A percentile compares a stretch with the other conserved stretches of the same genome.
These are phyloP conservation scores for Sarcoramphus papa DNA, from an alignment of 2,797 vertebrate genomes.

Conservation along the genomic window DNA sequence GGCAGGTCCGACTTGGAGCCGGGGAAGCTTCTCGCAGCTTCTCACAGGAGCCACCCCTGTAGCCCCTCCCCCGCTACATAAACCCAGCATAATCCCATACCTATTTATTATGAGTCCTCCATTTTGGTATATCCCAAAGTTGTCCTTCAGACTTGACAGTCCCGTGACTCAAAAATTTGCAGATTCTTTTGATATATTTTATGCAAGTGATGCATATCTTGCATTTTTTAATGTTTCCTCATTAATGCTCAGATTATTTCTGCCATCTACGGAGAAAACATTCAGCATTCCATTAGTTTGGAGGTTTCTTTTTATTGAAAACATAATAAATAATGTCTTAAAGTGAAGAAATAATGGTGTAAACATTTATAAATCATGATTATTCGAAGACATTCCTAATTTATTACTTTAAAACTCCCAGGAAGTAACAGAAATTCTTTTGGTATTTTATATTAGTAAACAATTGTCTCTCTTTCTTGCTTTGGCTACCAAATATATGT, in stretches of 20 bases:
- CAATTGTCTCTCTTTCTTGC: neutral
- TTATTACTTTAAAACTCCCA: neutral
- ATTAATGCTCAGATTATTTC: neutral
- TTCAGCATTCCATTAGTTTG: neutral
- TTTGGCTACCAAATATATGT: neutral
- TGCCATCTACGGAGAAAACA: neutral
- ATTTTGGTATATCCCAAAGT: neutral
- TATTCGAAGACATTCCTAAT: neutral
- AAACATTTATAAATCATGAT: neutral
- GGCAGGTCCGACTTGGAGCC: no score
- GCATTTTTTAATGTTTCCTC: neutral
- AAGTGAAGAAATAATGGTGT: neutral
- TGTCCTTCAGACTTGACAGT: neutral
- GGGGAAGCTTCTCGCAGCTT: no score
- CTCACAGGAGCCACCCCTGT: no score
- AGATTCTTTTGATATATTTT: neutral
- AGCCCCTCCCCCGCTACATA: no score
- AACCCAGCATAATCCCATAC: neutral
- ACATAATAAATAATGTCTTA: neutral
- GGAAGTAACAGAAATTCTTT: neutral
- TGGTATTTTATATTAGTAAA: neutral
- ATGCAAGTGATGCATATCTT: neutral
- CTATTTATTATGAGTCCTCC: neutral
- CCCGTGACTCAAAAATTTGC: neutral
- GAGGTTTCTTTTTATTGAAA: neutral